Evolutionary conservation across 2,888 invertebrate genomes (phyloP).

Genomic region (Eledona agricola): DNA sequence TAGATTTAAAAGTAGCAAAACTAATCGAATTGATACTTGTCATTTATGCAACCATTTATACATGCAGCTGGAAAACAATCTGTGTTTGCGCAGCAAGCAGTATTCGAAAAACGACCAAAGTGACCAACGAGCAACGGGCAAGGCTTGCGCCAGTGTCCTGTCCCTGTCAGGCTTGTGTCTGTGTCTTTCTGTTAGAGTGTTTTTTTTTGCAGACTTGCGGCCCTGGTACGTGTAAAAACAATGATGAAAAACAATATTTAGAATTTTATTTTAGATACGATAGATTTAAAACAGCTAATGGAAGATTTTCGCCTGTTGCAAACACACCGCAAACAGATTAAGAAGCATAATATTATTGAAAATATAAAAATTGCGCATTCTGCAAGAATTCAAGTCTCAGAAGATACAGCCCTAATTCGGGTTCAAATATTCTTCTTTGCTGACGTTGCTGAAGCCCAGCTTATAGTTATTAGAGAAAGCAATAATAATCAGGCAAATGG

Average conservation of each 20-base stretch:
- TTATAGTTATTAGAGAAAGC: constrained; percentile 19
- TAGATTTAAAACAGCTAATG: constrained; percentile 19
- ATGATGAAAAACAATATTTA: constrained; percentile 22
- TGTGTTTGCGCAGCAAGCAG: constrained; percentile 11
- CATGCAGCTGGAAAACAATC: constrained; percentile 6
- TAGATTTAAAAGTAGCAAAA: constrained; percentile 10
- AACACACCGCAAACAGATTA: constrained; percentile 21
- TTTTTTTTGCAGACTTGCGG: constrained; percentile 25
- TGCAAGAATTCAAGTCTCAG: constrained; percentile 16
- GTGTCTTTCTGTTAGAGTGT: constrained; percentile 3
- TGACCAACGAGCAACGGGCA: constrained; percentile 4
- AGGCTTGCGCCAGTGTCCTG: neutral
- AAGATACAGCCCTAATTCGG: constrained; percentile 13
- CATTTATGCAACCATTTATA: constrained; percentile 17
- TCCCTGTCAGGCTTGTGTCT: constrained; percentile 1
- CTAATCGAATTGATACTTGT: constrained; percentile 10
- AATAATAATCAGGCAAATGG: constrained; percentile 20
- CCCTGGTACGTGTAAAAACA: constrained; percentile 15
- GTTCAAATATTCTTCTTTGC: constrained; percentile 13
- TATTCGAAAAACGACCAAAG: constrained; percentile 11
- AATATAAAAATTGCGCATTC: constrained; percentile 14
- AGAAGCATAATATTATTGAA: constrained; percentile 18
- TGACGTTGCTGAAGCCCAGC: constrained; percentile 17
- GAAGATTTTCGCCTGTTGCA: constrained; percentile 21
- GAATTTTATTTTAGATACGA: constrained; percentile 19